Evolutionary conservation across 2,797 vertebrate genomes (phyloP), one percentile per base, ranked within the genome.

Genomic region (Xiphophorus birchmanni): DNA sequence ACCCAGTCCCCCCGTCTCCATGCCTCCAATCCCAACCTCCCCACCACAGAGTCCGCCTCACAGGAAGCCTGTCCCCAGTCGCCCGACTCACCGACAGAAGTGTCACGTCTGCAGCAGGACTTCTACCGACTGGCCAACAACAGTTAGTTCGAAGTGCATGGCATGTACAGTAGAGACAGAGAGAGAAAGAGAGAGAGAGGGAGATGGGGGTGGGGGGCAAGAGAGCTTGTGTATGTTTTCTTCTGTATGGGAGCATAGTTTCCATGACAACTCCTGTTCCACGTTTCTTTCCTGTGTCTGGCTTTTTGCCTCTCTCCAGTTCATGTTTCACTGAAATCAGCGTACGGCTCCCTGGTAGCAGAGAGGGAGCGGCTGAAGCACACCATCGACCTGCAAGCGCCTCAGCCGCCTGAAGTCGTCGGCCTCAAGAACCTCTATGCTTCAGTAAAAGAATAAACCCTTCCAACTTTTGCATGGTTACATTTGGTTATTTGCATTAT

Each of bases 11-110:
- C 96, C 82, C 97, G 96, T 84, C 94, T 98, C 12, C 97, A 99
- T 32, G 97, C 97, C 82, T 99, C 98, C 88, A 98, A 99, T 90
- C 98, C 98, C 18, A 99, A 99, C 88, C 95, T 99, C 83, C 97
- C 97, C 79, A 96, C 95, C 40, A 93, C 96, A 74, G 97, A 98
- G 88, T 91, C 96, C 73, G 95, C 92, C 83, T 94, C 96, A 83
- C 96, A 96, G 82, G 98, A 98, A 78, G 91, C 93, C 79, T 96
- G 95, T 88, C 96, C 96, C 0, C 96, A 97, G 83, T 96, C 96
- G n/a, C 97, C 97, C 17, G 98, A 99, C 93, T 97, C 97, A 0
- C 96, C 97, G 7, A 95, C 95, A 78, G 97, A 98, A 42, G 97
- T 96, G 84, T 97, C 96, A 78, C 97, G 96, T 89, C 96, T 99